Evolutionary conservation across 2,113 vertebrate genomes (phyloP).

Genomic region (Tachysurus fulvidraco): DNA sequence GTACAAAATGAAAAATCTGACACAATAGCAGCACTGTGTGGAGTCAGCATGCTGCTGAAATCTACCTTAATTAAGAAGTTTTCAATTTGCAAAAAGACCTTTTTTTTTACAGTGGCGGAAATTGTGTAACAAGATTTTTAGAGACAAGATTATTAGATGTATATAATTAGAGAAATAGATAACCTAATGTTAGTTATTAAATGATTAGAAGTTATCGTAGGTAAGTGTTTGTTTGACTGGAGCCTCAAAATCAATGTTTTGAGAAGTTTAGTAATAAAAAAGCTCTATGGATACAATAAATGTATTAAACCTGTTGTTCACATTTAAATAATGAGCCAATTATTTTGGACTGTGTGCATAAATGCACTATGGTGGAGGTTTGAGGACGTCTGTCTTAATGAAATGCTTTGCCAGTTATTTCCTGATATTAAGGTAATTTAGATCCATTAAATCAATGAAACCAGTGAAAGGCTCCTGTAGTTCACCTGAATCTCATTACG

Average conservation of each 20-base stretch:
- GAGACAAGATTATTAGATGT: background rate
- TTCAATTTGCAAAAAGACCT: background rate
- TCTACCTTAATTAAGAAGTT: background rate
- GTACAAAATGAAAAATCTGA: slow-evolving; percentile 10
- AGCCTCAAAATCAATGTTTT: background rate
- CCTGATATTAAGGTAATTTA: background rate
- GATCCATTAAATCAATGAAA: background rate
- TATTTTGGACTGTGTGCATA: background rate
- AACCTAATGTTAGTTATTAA: background rate
- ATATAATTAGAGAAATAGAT: background rate
- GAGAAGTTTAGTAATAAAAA: background rate
- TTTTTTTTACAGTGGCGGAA: background rate
- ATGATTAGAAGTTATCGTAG: background rate
- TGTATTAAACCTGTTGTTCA: background rate
- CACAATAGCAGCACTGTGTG: slow-evolving; percentile 16
- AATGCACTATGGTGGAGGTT: background rate
- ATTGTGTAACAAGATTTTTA: background rate
- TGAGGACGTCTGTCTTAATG: background rate
- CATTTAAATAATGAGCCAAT: background rate
- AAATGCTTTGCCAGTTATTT: background rate
- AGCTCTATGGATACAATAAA: background rate
- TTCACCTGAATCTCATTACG: background rate
- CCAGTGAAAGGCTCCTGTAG: background rate
- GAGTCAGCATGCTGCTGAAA: no score
- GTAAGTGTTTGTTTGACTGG: background rate